These are phyloP conservation scores for Sthenelais limicola DNA, from an alignment of 2,888 invertebrate genomes.

Conservation along the genomic window DNA sequence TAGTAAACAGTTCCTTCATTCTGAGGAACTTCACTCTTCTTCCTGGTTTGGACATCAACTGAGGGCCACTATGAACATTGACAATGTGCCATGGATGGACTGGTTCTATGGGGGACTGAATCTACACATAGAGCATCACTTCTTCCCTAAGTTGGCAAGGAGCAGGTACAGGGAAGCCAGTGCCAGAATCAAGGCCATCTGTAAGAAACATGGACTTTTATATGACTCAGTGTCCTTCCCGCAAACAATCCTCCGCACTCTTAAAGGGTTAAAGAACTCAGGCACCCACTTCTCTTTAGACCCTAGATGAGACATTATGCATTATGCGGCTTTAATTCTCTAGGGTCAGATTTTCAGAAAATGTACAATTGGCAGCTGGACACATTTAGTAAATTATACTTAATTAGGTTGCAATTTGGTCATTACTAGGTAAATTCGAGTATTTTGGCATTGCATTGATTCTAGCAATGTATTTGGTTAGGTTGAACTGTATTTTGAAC, in stretches of 20 bases:
- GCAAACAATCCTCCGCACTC: constrained; percentile 39
- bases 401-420: no score
- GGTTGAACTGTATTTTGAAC: no score
- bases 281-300: constrained; percentile 38
- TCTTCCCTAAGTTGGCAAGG: constrained; percentile 45
- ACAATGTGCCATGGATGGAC: constrained; percentile 43
- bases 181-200: constrained; percentile 39
- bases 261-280: constrained; percentile 40
- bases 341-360: no score
- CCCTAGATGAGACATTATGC: no score
- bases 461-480: no score
- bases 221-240: constrained; percentile 44
- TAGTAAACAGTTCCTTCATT: constrained; percentile 42
- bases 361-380: no score
- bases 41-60: constrained; percentile 46
- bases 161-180: constrained; percentile 40
- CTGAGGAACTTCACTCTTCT: constrained; percentile 41
- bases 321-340: no score
- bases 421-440: no score
- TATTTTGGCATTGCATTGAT: no score
- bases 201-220: constrained; percentile 45
- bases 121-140: constrained; percentile 49
- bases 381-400: no score
- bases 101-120: constrained; percentile 50
- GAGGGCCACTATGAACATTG: constrained; percentile 47